Base-by-base conservation (phyloP, 2,888 invertebrate species). In the Ceriagrion tenellum region DNA sequence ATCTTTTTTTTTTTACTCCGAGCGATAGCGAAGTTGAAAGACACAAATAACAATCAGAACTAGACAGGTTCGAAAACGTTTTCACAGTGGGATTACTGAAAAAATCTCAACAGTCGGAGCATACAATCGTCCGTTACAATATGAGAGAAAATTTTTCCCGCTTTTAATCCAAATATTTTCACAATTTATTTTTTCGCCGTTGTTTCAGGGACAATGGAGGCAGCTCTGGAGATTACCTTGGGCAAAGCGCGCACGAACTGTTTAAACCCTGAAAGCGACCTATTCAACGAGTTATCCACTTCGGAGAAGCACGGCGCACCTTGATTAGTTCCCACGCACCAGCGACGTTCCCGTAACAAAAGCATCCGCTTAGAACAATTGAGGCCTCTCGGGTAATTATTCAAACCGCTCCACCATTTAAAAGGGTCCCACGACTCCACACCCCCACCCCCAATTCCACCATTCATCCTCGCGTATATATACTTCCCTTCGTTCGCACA, bases 261-360 rank as follows among this genome's bases (percentile, higher is more conserved):
- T 18, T 81, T 81, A 81, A 81, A 81, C 35, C 35, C 81, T 16
- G 81, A 81, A 35, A 16, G 81, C 81, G 81, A 81, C 30, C 35
- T 35, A 81, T 81, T 81, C 81, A 81, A 18, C 81, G 81, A 81
- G 30, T 35, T 81, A 30, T 35, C 81, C 81, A 35, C 81, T 35
- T 13, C 16, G 16, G 81, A 35, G 81, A n/a, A 30, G 4, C 30
- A 18, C 81, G 16, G 81, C n/a, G 81, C 81, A 81, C 81, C 81
- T 81, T 81, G 81, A 81, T 81, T 81, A 81, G 81, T 81, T 81
- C 81, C 81, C 81, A 81, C 81, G 69, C 69, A 69, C 69, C 26
- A 12, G 26, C n/a, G 81, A 69, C 69, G 81, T 81, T 35, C 30
- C 35, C 81, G 81, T 35, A 81, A 81, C 81, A 81, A 81, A 81